These are phyloP conservation scores for Stenchaetothrips biformis DNA, from an alignment of 2,888 invertebrate species.

Conservation along the genomic window DNA sequence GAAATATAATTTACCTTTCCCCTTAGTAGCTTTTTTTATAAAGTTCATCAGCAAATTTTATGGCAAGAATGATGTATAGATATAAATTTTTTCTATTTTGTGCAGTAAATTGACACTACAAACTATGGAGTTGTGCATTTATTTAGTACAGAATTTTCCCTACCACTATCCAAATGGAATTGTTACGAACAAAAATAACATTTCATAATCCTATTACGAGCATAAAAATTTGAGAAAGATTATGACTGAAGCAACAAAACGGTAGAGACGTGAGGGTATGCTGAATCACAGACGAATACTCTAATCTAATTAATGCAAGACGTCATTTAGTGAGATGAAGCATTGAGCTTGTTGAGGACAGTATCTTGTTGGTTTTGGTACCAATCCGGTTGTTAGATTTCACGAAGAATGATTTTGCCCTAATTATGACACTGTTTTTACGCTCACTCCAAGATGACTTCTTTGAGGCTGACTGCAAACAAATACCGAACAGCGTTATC, in stretches of 20 bases:
- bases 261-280: background rate
- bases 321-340: background rate
- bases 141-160: background rate
- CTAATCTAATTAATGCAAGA: background rate
- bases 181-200: no score
- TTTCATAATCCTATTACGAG: background rate
- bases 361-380: background rate
- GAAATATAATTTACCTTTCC: constrained; percentile 6
- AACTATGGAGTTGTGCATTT: constrained; percentile 29
- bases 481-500: no score
- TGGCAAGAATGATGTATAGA: constrained; percentile 30
- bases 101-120: constrained; percentile 37
- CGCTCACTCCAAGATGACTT: background rate
- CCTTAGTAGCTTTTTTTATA: constrained; percentile 19
- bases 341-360: background rate
- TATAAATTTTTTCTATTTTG: constrained; percentile 37
- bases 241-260: no score
- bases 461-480: background rate
- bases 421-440: background rate
- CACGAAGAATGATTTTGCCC: background rate
- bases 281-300: background rate
- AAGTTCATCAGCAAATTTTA: constrained; percentile 28
- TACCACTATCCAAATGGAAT: no score
- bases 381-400: background rate
- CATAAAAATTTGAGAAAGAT: background rate